Conservation (phyloP, 1,140 invertebrate species). For the Ceratosolen solmsi region DNA sequence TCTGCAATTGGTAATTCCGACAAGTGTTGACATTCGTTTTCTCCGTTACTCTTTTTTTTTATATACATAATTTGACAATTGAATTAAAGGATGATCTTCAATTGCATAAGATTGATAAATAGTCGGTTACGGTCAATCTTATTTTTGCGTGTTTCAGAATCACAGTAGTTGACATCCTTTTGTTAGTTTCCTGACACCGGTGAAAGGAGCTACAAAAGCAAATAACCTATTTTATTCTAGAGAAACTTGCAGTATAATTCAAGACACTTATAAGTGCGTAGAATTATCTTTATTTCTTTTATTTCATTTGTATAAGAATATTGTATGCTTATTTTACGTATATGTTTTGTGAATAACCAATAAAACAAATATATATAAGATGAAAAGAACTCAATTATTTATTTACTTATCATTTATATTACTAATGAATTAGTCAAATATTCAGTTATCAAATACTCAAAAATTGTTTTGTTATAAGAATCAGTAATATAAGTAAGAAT, state of each 20-base stretch:
- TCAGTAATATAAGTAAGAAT: too few relatives aligned
- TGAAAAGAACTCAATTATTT: too few relatives aligned
- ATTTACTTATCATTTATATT: too few relatives aligned
- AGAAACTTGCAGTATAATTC: slow-evolving; percentile 4
- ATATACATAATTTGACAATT: not conserved
- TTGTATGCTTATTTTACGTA: too few relatives aligned
- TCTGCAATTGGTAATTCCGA: not conserved
- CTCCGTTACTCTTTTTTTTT: not conserved
- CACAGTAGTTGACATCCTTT: slow-evolving; percentile 15
- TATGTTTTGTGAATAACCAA: too few relatives aligned
- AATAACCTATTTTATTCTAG: slow-evolving; percentile 22
- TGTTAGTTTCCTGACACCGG: not conserved
- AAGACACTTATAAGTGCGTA: too few relatives aligned
- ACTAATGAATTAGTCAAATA: too few relatives aligned
- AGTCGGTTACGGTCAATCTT: not conserved
- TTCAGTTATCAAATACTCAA: too few relatives aligned
- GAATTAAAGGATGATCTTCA: not conserved
- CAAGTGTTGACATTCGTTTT: slow-evolving; percentile 10
- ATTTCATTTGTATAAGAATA: too few relatives aligned
- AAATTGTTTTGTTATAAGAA: too few relatives aligned
- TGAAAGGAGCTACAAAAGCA: slow-evolving; percentile 27
- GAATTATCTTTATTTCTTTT: too few relatives aligned
- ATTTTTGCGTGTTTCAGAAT: slow-evolving; percentile 22
- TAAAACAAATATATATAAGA: too few relatives aligned
- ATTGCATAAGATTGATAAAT: slow-evolving; percentile 27